phyloP scores from a whole-genome alignment of 2,888 invertebrate genomes.

The Netelia inedita region DNA sequence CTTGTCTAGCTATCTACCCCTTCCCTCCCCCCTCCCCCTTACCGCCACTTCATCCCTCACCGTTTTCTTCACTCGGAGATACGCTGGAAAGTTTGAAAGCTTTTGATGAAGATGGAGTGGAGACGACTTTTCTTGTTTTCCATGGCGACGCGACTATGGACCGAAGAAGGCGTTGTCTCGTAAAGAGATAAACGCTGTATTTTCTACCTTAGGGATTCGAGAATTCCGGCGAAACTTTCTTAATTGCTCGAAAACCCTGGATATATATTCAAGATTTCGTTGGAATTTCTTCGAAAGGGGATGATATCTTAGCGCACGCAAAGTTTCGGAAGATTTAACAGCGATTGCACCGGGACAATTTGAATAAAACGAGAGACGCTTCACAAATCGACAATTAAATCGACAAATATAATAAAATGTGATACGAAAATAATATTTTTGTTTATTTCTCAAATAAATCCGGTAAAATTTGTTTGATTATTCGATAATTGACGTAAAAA shows the following conservation, averaged over 20 bases:
- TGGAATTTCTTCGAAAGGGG: not conserved
- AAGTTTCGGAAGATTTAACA: not conserved
- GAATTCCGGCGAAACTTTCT: slow-evolving; percentile 33
- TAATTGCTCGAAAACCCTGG: slow-evolving; percentile 51
- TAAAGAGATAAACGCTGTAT: slow-evolving; percentile 27
- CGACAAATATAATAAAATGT: too few species aligned
- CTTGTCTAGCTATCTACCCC: slow-evolving; percentile 3
- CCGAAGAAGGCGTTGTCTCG: slow-evolving; percentile 4
- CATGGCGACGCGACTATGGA: not conserved
- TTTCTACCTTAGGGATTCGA: slow-evolving; percentile 27
- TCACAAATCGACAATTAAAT: too few species aligned
- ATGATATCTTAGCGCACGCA: not conserved
- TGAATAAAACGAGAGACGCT: too few species aligned
- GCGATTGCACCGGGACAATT: not conserved
- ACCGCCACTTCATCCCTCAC: too few species aligned
- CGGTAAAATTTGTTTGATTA: too few species aligned
- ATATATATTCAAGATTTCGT: slow-evolving; percentile 20
- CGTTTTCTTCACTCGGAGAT: slow-evolving; percentile 6
- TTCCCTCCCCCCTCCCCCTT: not conserved
- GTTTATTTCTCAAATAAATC: too few species aligned
- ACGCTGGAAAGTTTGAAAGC: slow-evolving; percentile 41
- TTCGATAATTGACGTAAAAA: too few species aligned
- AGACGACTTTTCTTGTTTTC: slow-evolving; percentile 34
- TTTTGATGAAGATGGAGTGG: slow-evolving; percentile 15
- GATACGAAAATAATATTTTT: too few species aligned